Evolutionary conservation across 2,888 invertebrate genomes (phyloP), one percentile per base, ranked within the genome.

Genomic region (Drosophila infuscata): DNA sequence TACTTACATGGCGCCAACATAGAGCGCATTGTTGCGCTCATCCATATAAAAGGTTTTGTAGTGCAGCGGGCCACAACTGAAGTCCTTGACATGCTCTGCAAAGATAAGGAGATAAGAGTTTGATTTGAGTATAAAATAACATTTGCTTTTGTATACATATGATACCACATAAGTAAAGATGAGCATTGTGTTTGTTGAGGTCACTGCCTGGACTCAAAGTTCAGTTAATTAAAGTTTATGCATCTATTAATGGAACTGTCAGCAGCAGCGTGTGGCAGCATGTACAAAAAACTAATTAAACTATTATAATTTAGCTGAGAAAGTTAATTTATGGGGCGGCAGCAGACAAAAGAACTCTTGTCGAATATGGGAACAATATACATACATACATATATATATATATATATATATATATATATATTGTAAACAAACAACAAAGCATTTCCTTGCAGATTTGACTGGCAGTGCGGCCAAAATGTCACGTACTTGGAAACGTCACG

Each of bases 1-100:
- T 71, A 97, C 97, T 97, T 95, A 98, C 98, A 98, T 98, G 84
- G 98, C 98, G 88, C 98, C 98, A 87, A 98, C 98, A 93, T 97
- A 98, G 70, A 98, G 95, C 70, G 97, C 95, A 94, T 98, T 98
- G 91, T 96, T 95, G 92, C 96, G 96, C 89, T 96, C 95, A 94
- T 98, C 98, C 94, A 98, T 95, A 93, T 97, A 96, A 93, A 98
- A 97, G 66, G 98, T 98, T 92, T 98, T 96, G 94, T 98, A 98
- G 94, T 97, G 98, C 89, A 97, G 94, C 92, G 96, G 96, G 72
- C 98, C 98, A 92, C 98, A 98, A 85, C 96, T 96, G 94, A 98
- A 98, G 93, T 98, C 98, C 85, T 97, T 96, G 85, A 98, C 97
- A 95, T 98, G 98, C 95, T 98, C 98, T 98, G 96, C 54, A 96